Evolutionary conservation across 2,888 invertebrate species (phyloP), one percentile per base, ranked within the genome.

Genomic region (Thereva nobilitata): DNA sequence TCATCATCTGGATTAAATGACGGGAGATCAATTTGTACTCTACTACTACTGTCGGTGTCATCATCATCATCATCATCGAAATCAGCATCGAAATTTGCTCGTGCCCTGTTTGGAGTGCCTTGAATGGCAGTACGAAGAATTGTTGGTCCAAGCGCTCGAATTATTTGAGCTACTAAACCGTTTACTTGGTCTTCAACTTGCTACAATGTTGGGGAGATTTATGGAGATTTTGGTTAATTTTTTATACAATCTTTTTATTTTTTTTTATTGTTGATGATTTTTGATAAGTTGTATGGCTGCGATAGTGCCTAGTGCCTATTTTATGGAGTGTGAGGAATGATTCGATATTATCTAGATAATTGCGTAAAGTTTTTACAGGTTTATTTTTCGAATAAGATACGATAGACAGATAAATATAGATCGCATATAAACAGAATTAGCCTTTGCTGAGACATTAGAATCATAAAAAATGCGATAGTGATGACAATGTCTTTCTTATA

Each of bases 121-220:
- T 79, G 79, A 23, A 80, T 77, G 23, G 80, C 80, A n/a, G 77
- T 79, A 59, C 80, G 79, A 71, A 91, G 84, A 40, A 64, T 72
- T 10, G 79, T 84, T 47, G 92, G 89, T 55, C 92, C 92, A 76
- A 93, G 85, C 70, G 89, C 85, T 76, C 89, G 87, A 81, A 93
- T 86, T 76, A 92, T 82, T 79, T 80, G 79, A 47, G 79, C 75
- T 68, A 80, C 74, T 35, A 80, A 75, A 70, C 75, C 76, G 72
- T 80, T 80, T 64, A 75, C 77, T 72, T 79, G 79, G 66, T 78
- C 79, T 74, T 80, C 80, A 73, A 80, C 74, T 80, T 80, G 80
- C 80, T 80, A 80, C 75, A 79, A 79, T 66, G 68, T 56, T 61
- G 67, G n/a, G 45, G 70, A 49, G 23, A 79, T 66, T 69, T 56